phyloP scores from a whole-genome alignment of 2,113 vertebrate genomes.

The Asarcornis scutulata region DNA sequence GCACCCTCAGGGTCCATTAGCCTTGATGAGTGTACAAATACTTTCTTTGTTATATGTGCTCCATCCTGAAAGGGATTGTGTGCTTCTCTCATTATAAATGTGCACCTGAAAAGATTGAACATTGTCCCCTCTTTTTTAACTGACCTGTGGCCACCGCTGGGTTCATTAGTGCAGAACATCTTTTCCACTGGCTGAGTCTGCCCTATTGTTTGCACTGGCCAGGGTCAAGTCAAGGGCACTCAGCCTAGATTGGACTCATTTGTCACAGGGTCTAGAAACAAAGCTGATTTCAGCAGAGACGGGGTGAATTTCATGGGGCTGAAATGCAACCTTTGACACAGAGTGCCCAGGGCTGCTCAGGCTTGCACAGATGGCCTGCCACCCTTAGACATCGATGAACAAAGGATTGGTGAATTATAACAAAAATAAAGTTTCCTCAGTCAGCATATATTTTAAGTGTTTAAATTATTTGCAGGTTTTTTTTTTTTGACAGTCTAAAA shows the following conservation, averaged over 20 bases:
- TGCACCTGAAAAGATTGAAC: conserved; percentile 99
- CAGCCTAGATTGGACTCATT: conserved; percentile 99
- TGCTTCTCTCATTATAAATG: conserved; percentile 96
- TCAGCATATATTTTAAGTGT: conserved; percentile 86
- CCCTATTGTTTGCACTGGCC: conserved; percentile 96
- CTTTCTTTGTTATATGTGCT: conserved; percentile 81
- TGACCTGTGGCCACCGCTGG: conserved; percentile 89
- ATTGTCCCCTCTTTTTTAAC: conserved; percentile 86
- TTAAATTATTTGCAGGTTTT: conserved; percentile 79
- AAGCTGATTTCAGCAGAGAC: conserved; percentile 96
- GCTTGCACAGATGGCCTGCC: conserved; percentile 87
- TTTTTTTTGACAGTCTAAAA: conserved; percentile 86
- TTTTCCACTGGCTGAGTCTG: conserved; percentile 98
- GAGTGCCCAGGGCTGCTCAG: conserved; percentile 85
- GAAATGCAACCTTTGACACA: conserved; percentile 92
- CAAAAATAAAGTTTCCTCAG: conserved; percentile 83
- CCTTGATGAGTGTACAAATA: conserved; percentile 87
- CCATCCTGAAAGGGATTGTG: conserved; percentile 81
- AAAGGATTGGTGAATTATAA: conserved; percentile 84
- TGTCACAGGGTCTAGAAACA: conserved; percentile 95
- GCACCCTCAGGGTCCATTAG: conserved; percentile 84
- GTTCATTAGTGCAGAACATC: conserved; percentile 99
- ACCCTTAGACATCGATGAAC: conserved; percentile 82
- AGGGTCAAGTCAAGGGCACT: conserved; percentile 99
- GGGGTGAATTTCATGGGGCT: conserved; percentile 87